Base-by-base conservation (phyloP, 2,113 vertebrate species). In the Gobius niger region DNA sequence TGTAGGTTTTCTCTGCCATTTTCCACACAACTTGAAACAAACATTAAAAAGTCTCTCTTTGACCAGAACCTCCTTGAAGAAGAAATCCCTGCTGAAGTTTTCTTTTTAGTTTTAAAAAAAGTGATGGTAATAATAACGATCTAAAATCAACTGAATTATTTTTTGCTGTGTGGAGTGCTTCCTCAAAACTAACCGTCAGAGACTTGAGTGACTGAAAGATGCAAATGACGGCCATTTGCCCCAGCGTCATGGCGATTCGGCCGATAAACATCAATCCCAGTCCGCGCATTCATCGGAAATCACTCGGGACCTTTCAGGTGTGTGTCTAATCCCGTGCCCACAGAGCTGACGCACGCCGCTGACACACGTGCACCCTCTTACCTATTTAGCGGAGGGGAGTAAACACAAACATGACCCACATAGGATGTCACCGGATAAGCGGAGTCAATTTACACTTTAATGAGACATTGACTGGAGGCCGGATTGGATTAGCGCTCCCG, bases 361-460 rank as follows among this genome's bases (percentile, higher is more conserved):
- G 1, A 51, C 18, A 47, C 44, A 12, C 24, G 47, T 41, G 12
- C 15, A 42, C 47, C 24, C 12, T 9, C 9, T 16, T 18, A 18
- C 50, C 50, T n/a, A 5, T 54, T 46, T 49, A 62, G 53, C 8
- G 34, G 53, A 6, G 34, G 44, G 56, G 61, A 41, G 61, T 64
- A 69, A 65, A 54, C 73, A 75, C 51, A 75, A 69, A 69, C 73
- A 69, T 75, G 73, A 60, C 67, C 73, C 51, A 75, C 15, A 75
- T 69, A 69, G 61, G 9, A 14, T 52, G 52, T 63, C 61, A 75
- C 61, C 46, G 66, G 61, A 64, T 65, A 57, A 65, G 66, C 53
- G 44, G 64, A 69, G 66, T 69, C 52, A 65, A 65, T 69, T 65
- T 68, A 51, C 59, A 56, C 67, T 65, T 75, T 75, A 75, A 75